phyloP scores from a whole-genome alignment of 2,888 invertebrate genomes.

The Drosophila subsilvestris region DNA sequence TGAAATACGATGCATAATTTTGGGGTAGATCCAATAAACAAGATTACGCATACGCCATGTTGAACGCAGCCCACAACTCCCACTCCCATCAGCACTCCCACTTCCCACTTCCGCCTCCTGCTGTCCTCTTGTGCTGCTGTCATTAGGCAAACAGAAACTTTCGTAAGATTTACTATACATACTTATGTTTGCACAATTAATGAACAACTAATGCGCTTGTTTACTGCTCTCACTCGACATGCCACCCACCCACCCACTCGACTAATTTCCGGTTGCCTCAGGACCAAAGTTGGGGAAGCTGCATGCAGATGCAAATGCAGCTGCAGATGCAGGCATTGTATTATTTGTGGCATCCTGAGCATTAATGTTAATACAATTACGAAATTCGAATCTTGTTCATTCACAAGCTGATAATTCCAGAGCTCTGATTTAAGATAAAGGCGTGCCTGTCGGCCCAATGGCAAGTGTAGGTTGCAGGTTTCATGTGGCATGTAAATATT shows the following conservation, averaged over 20 bases:
- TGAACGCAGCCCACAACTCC: not conserved
- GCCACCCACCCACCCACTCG: not conserved
- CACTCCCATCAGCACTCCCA: constrained; percentile 2
- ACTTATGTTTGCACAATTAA: constrained; percentile 63
- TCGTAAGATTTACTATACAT: constrained; percentile 20
- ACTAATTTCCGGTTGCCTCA: constrained; percentile 60
- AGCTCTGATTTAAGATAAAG: constrained; percentile 19
- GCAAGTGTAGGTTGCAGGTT: not conserved
- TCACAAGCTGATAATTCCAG: constrained; percentile 41
- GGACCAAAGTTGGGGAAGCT: constrained; percentile 27
- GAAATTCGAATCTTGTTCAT: constrained; percentile 48
- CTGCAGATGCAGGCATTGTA: constrained; percentile 19
- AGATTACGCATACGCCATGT: constrained; percentile 70
- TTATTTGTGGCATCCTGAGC: constrained; percentile 33
- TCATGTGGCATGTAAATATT: constrained; percentile 37
- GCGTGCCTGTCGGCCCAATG: not conserved
- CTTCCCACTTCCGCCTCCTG: not conserved
- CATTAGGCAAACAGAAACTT: constrained; percentile 21
- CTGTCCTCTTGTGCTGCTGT: constrained; percentile 2
- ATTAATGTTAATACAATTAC: constrained; percentile 62
- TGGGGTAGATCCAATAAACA: constrained; percentile 58
- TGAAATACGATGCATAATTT: constrained; percentile 45
- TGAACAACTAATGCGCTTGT: constrained; percentile 62
- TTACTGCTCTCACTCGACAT: constrained; percentile 21
- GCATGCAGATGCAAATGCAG: constrained; percentile 45